Base-by-base conservation (phyloP, 2,113 vertebrate species). In the Mohoua ochrocephala region DNA sequence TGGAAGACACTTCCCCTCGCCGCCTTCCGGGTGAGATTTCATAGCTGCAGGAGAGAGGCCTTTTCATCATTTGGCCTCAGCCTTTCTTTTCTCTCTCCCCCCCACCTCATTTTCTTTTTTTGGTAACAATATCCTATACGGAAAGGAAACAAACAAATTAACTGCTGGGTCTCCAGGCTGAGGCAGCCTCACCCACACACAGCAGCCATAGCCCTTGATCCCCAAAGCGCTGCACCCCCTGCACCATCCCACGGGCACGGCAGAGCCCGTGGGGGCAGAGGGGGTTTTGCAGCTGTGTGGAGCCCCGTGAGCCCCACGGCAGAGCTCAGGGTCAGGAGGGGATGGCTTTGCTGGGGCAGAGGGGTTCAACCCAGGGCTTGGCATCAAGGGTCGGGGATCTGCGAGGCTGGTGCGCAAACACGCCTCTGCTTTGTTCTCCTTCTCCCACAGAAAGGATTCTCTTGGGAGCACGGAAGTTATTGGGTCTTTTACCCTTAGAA, bases 31-130 rank as follows among this genome's bases (percentile, higher is more conserved):
- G 70, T 74, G 93, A 94, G 95, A 89, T 89, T 96, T 94, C 89
- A 87, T 96, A 97, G 95, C 96, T 96, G 84, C 90, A 79, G 94
- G 94, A 97, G 70, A 89, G 87, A 80, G 69, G 42, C 44, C 85
- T 96, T 94, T 95, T 94, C 82, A 94, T 93, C 95, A 37, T 59
- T 30, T 33, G 35, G 92, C 83, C 92, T 69, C 95, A 83, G 52
- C 26, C 11, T 54, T 50, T 53, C 59, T 81, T 71, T 81, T 64
- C 28, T 52, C 21, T n/a, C 16, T 27, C 26, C n/a, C 2, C 52
- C 3, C 6, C 11, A 3, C 7, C 3, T 5, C 3, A 37, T 77
- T 90, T 73, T 84, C 61, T 93, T 94, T 94, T 96, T 92, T 95
- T 77, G 75, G 94, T 96, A 92, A 93, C 88, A 81, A 91, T 91